Conservation (phyloP, 2,888 invertebrate genomes). For the Plebejus argus region DNA sequence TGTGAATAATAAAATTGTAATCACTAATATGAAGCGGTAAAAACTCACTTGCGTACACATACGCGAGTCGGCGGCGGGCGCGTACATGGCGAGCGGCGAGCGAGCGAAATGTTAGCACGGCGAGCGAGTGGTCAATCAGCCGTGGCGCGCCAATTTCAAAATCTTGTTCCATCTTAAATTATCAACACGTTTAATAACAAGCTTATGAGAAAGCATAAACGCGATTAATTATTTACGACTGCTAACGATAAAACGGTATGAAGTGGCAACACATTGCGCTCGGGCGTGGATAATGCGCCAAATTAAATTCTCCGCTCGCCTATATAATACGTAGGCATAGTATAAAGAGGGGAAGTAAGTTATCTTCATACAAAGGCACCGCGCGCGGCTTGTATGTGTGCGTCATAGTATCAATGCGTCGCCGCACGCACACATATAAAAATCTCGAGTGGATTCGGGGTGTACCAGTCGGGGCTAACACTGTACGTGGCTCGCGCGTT, state of each 20-base stretch:
- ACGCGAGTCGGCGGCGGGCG: constrained; percentile 55
- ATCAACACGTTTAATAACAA: constrained; percentile 78
- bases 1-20: constrained; percentile 6
- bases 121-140: constrained; percentile 66
- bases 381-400: no score
- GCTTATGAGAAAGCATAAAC: constrained; percentile 71
- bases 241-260: constrained; percentile 54
- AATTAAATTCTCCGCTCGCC: constrained; percentile 20
- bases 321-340: no score
- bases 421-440: no score
- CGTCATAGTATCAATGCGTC: no score
- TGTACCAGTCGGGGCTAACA: no score
- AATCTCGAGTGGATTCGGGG: no score
- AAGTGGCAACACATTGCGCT: constrained; percentile 62
- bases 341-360: no score
- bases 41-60: constrained; percentile 64
- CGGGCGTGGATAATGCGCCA: constrained; percentile 2
- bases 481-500: no score
- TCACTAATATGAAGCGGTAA: constrained; percentile 30
- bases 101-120: constrained; percentile 61
- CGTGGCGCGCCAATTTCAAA: constrained; percentile 72
- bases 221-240: constrained; percentile 65
- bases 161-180: constrained; percentile 75
- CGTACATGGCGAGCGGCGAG: constrained; percentile 62
- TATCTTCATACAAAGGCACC: no score